Evolutionary conservation across 2,113 vertebrate species (phyloP), one percentile per base, ranked within the genome.

Genomic region (Cairina moschata): DNA sequence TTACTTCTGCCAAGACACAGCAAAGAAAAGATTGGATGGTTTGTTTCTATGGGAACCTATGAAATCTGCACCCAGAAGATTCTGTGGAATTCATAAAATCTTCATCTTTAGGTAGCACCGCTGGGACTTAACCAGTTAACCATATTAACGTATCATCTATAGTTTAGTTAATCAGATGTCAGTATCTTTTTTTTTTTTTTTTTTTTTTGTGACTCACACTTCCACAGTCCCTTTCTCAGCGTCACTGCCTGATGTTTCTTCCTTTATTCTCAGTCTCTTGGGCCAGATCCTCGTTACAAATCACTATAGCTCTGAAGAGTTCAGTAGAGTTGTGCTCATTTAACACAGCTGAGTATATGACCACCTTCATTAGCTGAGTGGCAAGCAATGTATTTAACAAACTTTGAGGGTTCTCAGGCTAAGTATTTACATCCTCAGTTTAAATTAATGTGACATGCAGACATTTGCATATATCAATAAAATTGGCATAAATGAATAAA

Each of bases 381-480:
- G 28, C 65, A 90, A 87, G 36, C 55, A 74, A 56, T 42, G 67
- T 86, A 55, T 85, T 74, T 90, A 91, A 89, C 60, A 83, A 86
- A 78, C 11, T 44, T 59, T 56, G 36, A 74, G 81, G 67, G 92
- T 94, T 95, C 69, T 95, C 54, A 73, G 69, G 63, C 75, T 94
- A 87, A 86, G 59, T 95, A 77, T 93, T 96, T 92, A 95, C 74
- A 93, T 68, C 52, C 66, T 91, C 63, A 59, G 60, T 95, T 93
- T 94, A 92, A 71, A 69, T 87, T 91, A 96, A 72, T 73, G 60
- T 94, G 86, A 58, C 88, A 54, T 59, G 59, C 55, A 91, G 79
- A 62, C 3, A 76, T 95, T 92, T 91, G 44, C 88, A 93, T 95
- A 58, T 82, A 85, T 94, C 91, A 96, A 86, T 88, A 50, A 8